Evolutionary conservation across 2,888 invertebrate genomes (phyloP).

Genomic region (Labia minor): DNA sequence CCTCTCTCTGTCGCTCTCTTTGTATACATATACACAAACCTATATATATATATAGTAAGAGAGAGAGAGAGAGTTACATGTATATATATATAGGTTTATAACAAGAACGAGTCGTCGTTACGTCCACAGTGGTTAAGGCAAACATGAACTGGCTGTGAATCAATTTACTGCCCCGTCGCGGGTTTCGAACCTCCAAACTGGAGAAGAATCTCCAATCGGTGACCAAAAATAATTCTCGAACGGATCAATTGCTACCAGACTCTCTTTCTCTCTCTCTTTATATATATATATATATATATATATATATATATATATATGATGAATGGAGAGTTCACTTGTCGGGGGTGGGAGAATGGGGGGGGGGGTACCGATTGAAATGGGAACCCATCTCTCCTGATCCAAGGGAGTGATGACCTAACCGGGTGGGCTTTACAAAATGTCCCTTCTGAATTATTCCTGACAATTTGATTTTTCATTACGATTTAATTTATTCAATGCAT

Average conservation of each 20-base stretch:
- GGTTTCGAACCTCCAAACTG: not conserved
- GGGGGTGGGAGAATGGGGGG: not conserved
- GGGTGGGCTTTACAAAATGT: not conserved
- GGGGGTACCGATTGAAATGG: not conserved
- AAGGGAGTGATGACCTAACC: not conserved
- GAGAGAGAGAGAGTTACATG: too few relatives aligned
- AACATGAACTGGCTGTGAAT: not conserved
- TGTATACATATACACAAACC: too few relatives aligned
- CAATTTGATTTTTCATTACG: not conserved
- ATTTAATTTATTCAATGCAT: constrained; percentile 1
- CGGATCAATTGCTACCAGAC: constrained; percentile 13
- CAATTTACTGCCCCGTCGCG: not conserved
- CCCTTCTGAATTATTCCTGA: not conserved
- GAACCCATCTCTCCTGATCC: not conserved
- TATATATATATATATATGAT: not conserved
- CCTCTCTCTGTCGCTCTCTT: not conserved
- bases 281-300: too few relatives aligned
- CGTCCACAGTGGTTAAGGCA: not conserved
- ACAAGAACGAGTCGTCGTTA: constrained; percentile 3
- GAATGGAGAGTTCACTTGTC: not conserved
- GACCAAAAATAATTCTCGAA: not conserved
- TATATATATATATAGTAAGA: too few relatives aligned
- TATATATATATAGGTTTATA: not conserved
- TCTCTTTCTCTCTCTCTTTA: too few relatives aligned
- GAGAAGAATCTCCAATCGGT: not conserved